Evolutionary conservation across 2,888 invertebrate species (phyloP).

Genomic region (Lissonota sp.): DNA sequence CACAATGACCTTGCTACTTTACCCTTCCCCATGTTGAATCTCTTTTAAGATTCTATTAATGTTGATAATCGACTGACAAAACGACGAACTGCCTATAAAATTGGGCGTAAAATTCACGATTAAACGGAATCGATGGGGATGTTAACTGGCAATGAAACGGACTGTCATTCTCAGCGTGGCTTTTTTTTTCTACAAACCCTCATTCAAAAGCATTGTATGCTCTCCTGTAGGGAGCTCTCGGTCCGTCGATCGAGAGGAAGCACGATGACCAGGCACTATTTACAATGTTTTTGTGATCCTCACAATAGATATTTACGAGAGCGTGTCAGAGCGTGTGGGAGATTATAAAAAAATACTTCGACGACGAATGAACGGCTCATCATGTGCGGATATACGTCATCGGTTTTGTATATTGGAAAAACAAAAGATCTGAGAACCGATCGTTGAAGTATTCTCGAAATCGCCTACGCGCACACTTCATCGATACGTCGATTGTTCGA

Average conservation of each 20-base stretch:
- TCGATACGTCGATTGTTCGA: slow-evolving; percentile 58
- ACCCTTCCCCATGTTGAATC: not conserved
- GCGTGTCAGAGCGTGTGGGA: not conserved
- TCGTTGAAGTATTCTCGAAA: not conserved
- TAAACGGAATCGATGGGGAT: slow-evolving; percentile 69
- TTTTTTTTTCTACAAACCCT: slow-evolving; percentile 63
- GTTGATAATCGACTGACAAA: slow-evolving; percentile 65
- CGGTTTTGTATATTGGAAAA: too few species aligned
- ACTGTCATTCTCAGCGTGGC: slow-evolving; percentile 64
- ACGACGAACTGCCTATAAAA: slow-evolving; percentile 61
- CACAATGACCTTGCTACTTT: slow-evolving; percentile 45
- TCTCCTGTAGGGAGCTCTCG: not conserved
- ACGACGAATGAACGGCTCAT: slow-evolving; percentile 4
- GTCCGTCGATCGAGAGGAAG: slow-evolving; percentile 60
- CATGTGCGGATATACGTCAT: not conserved
- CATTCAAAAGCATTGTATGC: slow-evolving; percentile 36
- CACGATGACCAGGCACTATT: slow-evolving; percentile 78
- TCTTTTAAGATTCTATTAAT: slow-evolving; percentile 24
- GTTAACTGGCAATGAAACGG: slow-evolving; percentile 75
- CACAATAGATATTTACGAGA: slow-evolving; percentile 28
- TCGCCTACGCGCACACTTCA: slow-evolving; percentile 1
- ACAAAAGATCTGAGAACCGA: not conserved
- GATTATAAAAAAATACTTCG: slow-evolving; percentile 15
- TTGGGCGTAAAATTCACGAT: slow-evolving; percentile 76
- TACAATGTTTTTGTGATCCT: slow-evolving; percentile 33